Base-by-base conservation (phyloP, 2,113 vertebrate genomes). In the Xyrauchen texanus region DNA sequence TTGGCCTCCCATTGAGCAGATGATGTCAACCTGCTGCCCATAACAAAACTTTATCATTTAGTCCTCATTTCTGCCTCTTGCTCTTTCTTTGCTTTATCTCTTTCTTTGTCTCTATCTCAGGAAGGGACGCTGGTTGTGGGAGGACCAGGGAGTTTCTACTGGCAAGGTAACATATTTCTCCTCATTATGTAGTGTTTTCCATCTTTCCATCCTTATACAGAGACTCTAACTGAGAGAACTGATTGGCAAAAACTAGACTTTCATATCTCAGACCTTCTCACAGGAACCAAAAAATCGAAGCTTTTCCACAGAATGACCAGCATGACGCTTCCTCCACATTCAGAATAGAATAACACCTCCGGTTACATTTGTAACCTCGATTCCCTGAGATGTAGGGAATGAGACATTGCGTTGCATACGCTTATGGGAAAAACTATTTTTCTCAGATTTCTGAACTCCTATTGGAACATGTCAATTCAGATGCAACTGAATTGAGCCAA, bases 121-220 rank as follows among this genome's bases (percentile, higher is more conserved):
- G 96, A 97, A 80, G 98, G 98, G 89, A 93, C 93, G 78, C 91
- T 99, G 76, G 96, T 98, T 84, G 89, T 99, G 53, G 98, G 98
- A 86, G 97, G 97, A 86, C 98, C 98, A n/a, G 98, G 98, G 77
- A 99, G 97, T 89, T 99, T 96, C 90, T 99, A 99, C 87, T 99
- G 98, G 98, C 98, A 99, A 99, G 98, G 98, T 99, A 91, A 89
- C 11, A 55, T 34, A 34, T 8, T 62, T 82, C 52, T 71, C 62
- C 21, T 49, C 44, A 34, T 57, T 73, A 57, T 44, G n/a, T 49
- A 51, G 21, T 60, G 21, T 53, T 76, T 63, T 76, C 73, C 51
- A 71, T 16, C 60, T 65, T 66, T 77, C 46, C 46, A 65, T 66
- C 13, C 73, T 34, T 34, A 34, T 34, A 34, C 21, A 34, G 21